Evolutionary conservation across 1,140 invertebrate species (phyloP).

Genomic region (Elysia chlorotica): DNA sequence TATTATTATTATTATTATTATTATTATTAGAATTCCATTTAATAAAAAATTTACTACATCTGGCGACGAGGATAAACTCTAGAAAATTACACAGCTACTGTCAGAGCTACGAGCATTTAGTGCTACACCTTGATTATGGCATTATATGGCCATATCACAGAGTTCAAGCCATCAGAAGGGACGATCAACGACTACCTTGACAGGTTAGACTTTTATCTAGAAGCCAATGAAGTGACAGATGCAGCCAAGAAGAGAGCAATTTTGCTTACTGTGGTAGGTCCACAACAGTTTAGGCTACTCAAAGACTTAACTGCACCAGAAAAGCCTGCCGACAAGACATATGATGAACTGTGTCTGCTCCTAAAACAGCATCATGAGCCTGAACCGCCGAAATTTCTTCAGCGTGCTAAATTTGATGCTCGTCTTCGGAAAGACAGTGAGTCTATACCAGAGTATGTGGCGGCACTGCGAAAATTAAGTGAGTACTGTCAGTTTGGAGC

Average conservation of each 20-base stretch:
- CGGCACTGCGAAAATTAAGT: neutral
- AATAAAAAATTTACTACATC: neutral
- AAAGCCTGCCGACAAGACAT: neutral
- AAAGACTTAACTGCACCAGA: neutral
- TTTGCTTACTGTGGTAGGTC: neutral
- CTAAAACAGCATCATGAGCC: neutral
- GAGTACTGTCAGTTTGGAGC: neutral
- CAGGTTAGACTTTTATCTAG: neutral
- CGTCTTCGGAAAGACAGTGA: neutral
- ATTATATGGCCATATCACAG: neutral
- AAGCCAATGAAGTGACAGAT: neutral
- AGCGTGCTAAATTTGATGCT: neutral
- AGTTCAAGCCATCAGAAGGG: neutral
- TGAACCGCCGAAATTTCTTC: neutral
- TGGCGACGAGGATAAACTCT: neutral
- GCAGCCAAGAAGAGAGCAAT: neutral
- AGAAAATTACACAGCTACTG: too few relatives aligned
- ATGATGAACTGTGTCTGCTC: neutral
- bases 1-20: too few relatives aligned
- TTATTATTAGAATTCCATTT: too few relatives aligned
- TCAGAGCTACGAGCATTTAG: neutral
- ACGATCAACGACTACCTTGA: neutral
- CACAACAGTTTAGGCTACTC: neutral
- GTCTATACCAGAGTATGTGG: neutral
- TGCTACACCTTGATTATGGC: neutral